Conservation (phyloP, 2,113 vertebrate species). For the Mastomys coucha region DNA sequence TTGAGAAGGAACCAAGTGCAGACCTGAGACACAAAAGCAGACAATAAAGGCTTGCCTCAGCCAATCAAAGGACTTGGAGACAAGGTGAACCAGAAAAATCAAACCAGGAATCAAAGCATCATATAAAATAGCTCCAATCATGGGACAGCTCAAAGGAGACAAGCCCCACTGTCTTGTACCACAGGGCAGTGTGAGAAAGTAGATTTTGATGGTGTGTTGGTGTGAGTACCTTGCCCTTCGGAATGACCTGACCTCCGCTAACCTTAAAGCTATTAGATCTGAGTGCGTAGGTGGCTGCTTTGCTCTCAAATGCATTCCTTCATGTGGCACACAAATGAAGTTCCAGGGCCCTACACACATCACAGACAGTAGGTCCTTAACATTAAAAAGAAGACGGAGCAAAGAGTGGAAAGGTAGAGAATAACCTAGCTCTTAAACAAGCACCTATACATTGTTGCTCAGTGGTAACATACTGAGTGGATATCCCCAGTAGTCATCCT, state of each 20-base stretch:
- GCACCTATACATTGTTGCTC: background rate
- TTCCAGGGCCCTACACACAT: background rate
- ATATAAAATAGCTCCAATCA: background rate
- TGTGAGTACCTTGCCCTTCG: background rate
- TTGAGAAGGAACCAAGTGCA: background rate
- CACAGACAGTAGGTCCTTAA: background rate
- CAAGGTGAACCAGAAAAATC: background rate
- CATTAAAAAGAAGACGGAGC: background rate
- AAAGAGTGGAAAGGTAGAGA: background rate
- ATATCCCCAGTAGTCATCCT: background rate
- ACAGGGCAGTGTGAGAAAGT: background rate
- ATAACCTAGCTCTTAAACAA: background rate
- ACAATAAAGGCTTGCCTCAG: background rate
- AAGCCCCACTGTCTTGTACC: background rate
- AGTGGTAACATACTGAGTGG: background rate
- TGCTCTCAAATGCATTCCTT: background rate
- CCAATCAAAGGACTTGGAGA: constrained; percentile 9
- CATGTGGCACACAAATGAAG: background rate
- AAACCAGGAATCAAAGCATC: background rate
- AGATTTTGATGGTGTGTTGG: background rate
- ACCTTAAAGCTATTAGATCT: background rate
- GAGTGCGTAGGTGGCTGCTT: background rate
- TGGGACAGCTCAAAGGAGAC: background rate
- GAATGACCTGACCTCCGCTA: background rate
- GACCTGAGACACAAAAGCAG: constrained; percentile 51